Evolutionary conservation across 2,113 vertebrate genomes (phyloP).

Genomic region (Lepus americanus): DNA sequence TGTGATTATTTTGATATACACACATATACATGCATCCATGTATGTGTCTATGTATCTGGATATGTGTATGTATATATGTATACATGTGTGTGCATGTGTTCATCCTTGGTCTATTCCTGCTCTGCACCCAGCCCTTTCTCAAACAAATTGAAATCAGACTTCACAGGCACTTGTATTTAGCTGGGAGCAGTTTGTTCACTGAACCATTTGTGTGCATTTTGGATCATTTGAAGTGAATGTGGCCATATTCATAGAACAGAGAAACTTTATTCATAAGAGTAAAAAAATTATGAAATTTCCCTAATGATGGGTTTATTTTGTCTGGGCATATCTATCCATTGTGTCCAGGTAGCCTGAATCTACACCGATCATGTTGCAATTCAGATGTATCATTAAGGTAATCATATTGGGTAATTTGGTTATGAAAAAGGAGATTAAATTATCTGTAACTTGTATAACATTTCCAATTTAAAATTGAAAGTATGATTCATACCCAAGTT

Average conservation of each 20-base stretch:
- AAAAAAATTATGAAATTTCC: conserved; percentile 28
- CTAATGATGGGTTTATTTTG: conserved; percentile 1
- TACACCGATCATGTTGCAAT: background rate
- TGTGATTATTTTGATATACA: background rate
- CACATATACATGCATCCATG: background rate
- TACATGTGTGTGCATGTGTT: fast-evolving
- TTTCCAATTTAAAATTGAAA: conserved; percentile 65
- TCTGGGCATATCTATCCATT: background rate
- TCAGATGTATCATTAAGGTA: conserved; percentile 39
- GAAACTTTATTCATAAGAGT: conserved; percentile 18
- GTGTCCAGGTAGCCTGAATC: background rate
- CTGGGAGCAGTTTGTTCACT: background rate
- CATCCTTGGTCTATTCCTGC: background rate
- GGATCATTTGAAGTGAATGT: conserved; percentile 52
- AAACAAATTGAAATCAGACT: conserved; percentile 18
- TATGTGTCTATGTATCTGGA: background rate
- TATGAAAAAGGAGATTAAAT: conserved; percentile 67
- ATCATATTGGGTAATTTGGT: conserved; percentile 30
- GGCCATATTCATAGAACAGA: background rate
- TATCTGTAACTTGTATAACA: conserved; percentile 56
- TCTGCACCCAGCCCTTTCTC: background rate
- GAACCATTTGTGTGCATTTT: conserved; percentile 56
- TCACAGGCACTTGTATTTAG: background rate
- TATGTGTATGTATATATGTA: background rate
- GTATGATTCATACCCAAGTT: conserved; percentile 30